Evolutionary conservation across 2,888 invertebrate species (phyloP), one percentile per base, ranked within the genome.

Genomic region (Xanthorhoe spadicearia): DNA sequence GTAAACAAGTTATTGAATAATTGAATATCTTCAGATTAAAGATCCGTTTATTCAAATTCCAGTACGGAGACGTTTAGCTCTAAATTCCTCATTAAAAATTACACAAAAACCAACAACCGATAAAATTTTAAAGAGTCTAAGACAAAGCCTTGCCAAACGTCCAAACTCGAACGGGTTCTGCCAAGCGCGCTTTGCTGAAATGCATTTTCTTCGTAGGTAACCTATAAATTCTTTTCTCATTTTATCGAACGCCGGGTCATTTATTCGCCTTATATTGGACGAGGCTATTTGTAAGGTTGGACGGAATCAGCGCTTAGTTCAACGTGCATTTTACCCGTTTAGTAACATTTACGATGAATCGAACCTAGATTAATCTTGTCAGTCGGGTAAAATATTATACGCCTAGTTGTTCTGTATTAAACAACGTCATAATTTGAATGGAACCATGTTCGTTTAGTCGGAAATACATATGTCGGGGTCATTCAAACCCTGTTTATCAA

Each of bases 211-310:
- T 77, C 79, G 49, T 63, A 46, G 75, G 64, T 71, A 66, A 81
- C 76, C 82, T 78, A 85, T 85, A 86, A 88, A 88, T 87, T 86
- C 83, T 81, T 84, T 83, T 78, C 86, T 83, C 88, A 88, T 89
- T 88, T 86, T 83, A 85, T 83, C 83, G 69, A 69, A 66, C 66
- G 71, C 71, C 58, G 80, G 84, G 86, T 88, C 88, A 86, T 89
- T 86, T 86, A 87, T 89, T 85, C 80, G 83, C 81, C 80, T 87
- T 89, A 84, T 82, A 88, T 85, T 84, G 82, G 79, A 83, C 83
- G 85, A 82, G 82, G 75, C 73, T 74, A 73, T 63, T 74, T 75
- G 68, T 61, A 69, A 61, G 53, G 60, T 58, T 62, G 65, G 57
- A 51, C 43, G 53, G 56, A 62, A 65, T 65, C 58, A 68, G 57